A percentile compares a stretch with the other conserved stretches of the same genome.
phyloP scores from a whole-genome alignment of 2,888 invertebrate species.

The Polyommatus icarus region DNA sequence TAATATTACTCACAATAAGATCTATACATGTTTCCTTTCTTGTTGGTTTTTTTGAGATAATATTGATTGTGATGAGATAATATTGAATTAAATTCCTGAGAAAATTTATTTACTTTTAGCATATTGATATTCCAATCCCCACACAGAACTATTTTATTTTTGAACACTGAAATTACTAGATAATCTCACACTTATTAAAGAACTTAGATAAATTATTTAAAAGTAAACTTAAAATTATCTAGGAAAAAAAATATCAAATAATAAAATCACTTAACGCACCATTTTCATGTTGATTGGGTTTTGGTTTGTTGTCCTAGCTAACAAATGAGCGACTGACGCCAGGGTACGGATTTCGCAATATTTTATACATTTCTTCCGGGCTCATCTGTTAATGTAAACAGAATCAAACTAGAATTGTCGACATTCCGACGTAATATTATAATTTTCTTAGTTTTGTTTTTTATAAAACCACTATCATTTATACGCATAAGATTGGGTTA shows the following conservation, averaged over 20 bases:
- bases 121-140: too few relatives aligned
- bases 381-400: constrained; percentile 61
- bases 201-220: too few relatives aligned
- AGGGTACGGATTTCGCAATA: constrained; percentile 54
- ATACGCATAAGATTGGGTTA: too few relatives aligned
- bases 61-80: too few relatives aligned
- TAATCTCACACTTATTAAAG: background rate
- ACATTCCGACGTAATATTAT: constrained; percentile 54
- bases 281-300: constrained; percentile 67
- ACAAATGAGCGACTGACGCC: constrained; percentile 68
- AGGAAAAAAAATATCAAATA: too few relatives aligned
- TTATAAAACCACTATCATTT: too few relatives aligned
- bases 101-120: too few relatives aligned
- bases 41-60: too few relatives aligned
- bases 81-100: too few relatives aligned
- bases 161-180: background rate
- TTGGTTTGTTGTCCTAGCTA: constrained; percentile 55
- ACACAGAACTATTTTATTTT: background rate
- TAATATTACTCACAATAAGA: too few relatives aligned
- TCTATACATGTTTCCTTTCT: too few relatives aligned
- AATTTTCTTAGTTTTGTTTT: too few relatives aligned
- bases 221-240: background rate
- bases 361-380: constrained; percentile 71
- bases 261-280: constrained; percentile 52
- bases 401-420: constrained; percentile 62